Percentiles rank a stretch among this genome's conserved stretches.
phyloP scores from a whole-genome alignment of 2,797 vertebrate genomes.

The Lerista edwardsae region DNA sequence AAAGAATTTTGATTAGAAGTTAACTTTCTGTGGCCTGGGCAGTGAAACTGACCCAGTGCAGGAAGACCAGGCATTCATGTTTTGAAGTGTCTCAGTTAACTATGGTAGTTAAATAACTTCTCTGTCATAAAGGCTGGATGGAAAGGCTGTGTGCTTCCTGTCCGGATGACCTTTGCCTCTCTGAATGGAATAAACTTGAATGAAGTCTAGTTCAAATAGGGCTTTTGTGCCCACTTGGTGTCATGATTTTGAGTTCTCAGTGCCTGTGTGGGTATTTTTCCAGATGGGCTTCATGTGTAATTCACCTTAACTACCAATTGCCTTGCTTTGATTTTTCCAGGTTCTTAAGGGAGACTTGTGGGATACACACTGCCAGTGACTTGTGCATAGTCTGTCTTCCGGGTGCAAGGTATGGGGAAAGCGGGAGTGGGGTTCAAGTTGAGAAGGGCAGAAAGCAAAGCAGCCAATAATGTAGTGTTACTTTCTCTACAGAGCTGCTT shows the following conservation, averaged over 20 bases:
- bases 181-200: constrained; percentile 34
- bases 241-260: constrained; percentile 31
- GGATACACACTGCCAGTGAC: constrained; percentile 49
- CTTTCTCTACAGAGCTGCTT: constrained; percentile 22
- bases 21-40: constrained; percentile 52
- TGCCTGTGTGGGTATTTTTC: constrained; percentile 24
- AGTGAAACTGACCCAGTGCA: constrained; percentile 41
- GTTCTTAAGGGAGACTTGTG: constrained; percentile 50
- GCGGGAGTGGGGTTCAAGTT: fast-evolving
- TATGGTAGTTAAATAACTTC: constrained; percentile 19
- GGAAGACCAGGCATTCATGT: constrained; percentile 26
- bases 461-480: neutral
- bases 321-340: constrained; percentile 65
- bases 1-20: constrained; percentile 60
- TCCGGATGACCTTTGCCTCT: constrained; percentile 50
- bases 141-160: constrained; percentile 50
- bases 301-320: constrained; percentile 65
- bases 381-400: neutral
- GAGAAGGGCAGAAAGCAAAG: neutral
- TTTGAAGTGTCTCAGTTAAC: constrained; percentile 34
- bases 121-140: constrained; percentile 32
- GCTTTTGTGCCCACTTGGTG: constrained; percentile 19
- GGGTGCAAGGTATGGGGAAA: constrained; percentile 2
- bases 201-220: neutral
- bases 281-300: constrained; percentile 36